These are phyloP conservation scores for Ctenomys sociabilis DNA, from an alignment of 2,113 vertebrate genomes.

Conservation along the genomic window DNA sequence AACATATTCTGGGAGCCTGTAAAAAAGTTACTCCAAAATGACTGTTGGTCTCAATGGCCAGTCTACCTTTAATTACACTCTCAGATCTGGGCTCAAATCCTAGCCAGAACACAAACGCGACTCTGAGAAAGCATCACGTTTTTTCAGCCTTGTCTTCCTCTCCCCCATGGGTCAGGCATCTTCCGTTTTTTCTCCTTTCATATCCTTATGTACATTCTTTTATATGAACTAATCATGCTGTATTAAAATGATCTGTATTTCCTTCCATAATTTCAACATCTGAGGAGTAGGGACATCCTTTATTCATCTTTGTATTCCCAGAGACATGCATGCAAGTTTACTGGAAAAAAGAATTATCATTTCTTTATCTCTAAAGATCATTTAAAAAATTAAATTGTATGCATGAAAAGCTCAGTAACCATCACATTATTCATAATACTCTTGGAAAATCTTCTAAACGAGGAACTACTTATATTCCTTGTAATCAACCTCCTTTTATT, in stretches of 20 bases:
- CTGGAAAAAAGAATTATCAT: neutral
- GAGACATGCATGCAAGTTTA: neutral
- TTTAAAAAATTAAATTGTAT: constrained; percentile 1
- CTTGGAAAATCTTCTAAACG: neutral
- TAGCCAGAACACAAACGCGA: neutral
- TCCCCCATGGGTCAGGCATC: fast-evolving
- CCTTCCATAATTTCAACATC: neutral
- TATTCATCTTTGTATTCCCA: neutral
- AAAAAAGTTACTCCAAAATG: neutral
- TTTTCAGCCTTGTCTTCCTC: neutral
- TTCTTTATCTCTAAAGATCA: neutral
- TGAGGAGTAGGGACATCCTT: neutral
- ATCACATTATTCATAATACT: neutral
- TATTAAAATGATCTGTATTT: neutral
- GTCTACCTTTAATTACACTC: neutral
- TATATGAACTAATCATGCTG: neutral
- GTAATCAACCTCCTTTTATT: neutral
- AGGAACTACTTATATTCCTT: neutral
- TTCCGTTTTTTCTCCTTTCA: neutral
- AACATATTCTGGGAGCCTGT: neutral
- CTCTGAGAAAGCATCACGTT: neutral
- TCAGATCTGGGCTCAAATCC: neutral
- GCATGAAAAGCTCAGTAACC: neutral
- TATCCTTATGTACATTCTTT: neutral
- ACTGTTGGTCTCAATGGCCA: neutral